Base-by-base conservation (phyloP, 2,113 vertebrate species). In the Eonycteris spelaea region DNA sequence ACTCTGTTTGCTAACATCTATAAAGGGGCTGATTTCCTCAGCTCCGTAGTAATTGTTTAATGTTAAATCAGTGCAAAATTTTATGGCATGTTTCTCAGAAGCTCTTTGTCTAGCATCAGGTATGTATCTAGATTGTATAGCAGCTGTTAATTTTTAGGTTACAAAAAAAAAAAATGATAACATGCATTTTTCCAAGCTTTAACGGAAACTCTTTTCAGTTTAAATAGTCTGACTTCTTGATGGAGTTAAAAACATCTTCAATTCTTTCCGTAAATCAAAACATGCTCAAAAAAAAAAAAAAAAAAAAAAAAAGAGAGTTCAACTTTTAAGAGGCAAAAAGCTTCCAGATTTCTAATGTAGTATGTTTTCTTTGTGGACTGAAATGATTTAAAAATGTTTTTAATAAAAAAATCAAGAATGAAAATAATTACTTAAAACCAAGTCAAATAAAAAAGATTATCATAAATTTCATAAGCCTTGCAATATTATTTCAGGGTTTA, bases 71-170 rank as follows among this genome's bases (percentile, higher is more conserved):
- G 87, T 61, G 89, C 77, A 79, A 68, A 91, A 83, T 92, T 92
- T 87, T 74, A 96, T 95, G 93, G 74, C 59, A 83, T 78, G 86
- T 94, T 95, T 97, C 97, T 98, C 55, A 95, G 92, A 97, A 97
- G 97, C 73, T 83, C 71, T 96, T 97, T 96, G 83, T 94, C 93
- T 93, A 67, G 77, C 75, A 95, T 97, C 86, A 97, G 97, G 74
- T 98, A 33, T 95, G 48, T 1, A 2, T 88, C 96, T 90, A 89
- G 24, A n/a, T 84, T 84, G 71, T 43, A 91, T 26, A 95, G 94
- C 92, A 96, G 90, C 94, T 98, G 95, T 91, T 97, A 95, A 91
- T 97, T 98, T 94, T 93, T 96, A 95, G 88, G 73, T 86, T 86
- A 43, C 33, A 51, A 63, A 80, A 82, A 90, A 73, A 79, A 82